A percentile compares a stretch with the other conserved stretches of the same genome.
Conservation (phyloP, 1,140 invertebrate genomes). For the Drosophila athabasca region DNA sequence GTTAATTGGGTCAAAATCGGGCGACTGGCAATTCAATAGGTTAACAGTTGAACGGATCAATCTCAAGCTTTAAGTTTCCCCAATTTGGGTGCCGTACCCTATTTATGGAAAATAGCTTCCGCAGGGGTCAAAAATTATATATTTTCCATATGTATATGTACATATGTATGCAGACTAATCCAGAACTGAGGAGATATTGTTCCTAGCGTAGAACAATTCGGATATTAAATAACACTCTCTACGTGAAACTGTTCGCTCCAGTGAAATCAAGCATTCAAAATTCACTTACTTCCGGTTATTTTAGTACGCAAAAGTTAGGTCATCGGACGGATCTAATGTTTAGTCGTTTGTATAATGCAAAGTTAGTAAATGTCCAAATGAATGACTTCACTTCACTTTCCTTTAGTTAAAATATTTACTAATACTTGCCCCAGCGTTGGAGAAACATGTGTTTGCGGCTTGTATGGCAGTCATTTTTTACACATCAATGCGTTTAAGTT, state of each 20-base stretch:
- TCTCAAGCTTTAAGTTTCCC: neutral
- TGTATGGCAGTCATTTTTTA: conserved; percentile 64
- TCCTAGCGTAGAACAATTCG: conserved; percentile 5
- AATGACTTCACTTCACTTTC: conserved; percentile 76
- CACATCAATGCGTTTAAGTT: conserved; percentile 63
- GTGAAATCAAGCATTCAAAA: conserved; percentile 77
- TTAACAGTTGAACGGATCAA: conserved; percentile 35
- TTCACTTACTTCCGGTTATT: conserved; percentile 78
- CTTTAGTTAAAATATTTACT: conserved; percentile 79
- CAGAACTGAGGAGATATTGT: conserved; percentile 3
- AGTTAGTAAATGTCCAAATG: conserved; percentile 80
- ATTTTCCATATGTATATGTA: no score
- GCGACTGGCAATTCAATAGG: conserved; percentile 36
- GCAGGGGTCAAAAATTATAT: neutral
- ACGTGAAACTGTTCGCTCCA: no score
- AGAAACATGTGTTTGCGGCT: conserved; percentile 74
- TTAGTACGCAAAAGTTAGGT: conserved; percentile 79
- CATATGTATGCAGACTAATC: no score
- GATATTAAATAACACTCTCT: conserved; percentile 41
- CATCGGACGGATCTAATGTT: conserved; percentile 57
- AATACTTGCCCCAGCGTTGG: conserved; percentile 48
- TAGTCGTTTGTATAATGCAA: conserved; percentile 77
- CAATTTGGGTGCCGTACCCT: neutral
- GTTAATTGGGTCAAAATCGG: conserved; percentile 47
- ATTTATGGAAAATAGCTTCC: neutral